Percentiles rank a stretch among this genome's conserved stretches.
phyloP scores from a whole-genome alignment of 2,797 vertebrate species.

The Manis pentadactyla region DNA sequence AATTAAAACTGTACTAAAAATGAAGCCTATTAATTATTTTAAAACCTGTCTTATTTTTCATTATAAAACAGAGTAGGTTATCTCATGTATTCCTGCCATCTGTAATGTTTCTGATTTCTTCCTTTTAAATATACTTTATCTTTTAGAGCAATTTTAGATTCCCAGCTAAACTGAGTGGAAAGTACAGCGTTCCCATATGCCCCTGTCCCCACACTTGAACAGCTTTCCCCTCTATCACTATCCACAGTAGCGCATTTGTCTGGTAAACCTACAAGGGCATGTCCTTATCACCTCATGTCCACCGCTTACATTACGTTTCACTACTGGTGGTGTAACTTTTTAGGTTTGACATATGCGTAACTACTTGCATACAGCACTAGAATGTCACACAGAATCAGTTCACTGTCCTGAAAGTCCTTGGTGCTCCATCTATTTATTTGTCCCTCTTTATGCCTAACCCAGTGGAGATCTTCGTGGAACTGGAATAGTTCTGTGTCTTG shows the following conservation, averaged over 20 bases:
- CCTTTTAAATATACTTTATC: not conserved
- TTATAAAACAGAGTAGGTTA: not conserved
- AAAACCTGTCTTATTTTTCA: not conserved
- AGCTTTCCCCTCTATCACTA: not conserved
- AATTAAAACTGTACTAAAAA: not conserved
- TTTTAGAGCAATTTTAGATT: not conserved
- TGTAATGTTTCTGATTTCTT: not conserved
- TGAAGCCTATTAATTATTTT: not conserved
- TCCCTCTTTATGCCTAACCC: not conserved
- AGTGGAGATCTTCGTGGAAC: not conserved
- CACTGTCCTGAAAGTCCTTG: too few relatives aligned
- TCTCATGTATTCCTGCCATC: not conserved
- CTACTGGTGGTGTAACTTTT: not conserved
- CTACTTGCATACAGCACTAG: not conserved
- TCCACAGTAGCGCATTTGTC: not conserved
- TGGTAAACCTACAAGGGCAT: not conserved
- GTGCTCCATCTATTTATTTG: not conserved
- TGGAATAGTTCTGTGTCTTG: not conserved
- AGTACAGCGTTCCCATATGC: not conserved
- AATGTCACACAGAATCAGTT: not conserved
- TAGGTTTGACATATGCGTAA: not conserved
- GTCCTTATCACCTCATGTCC: not conserved
- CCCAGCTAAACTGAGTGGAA: not conserved
- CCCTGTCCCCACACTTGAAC: not conserved
- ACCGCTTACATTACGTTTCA: not conserved